phyloP scores from a whole-genome alignment of 2,113 vertebrate genomes.

The Dicentrarchus labrax region DNA sequence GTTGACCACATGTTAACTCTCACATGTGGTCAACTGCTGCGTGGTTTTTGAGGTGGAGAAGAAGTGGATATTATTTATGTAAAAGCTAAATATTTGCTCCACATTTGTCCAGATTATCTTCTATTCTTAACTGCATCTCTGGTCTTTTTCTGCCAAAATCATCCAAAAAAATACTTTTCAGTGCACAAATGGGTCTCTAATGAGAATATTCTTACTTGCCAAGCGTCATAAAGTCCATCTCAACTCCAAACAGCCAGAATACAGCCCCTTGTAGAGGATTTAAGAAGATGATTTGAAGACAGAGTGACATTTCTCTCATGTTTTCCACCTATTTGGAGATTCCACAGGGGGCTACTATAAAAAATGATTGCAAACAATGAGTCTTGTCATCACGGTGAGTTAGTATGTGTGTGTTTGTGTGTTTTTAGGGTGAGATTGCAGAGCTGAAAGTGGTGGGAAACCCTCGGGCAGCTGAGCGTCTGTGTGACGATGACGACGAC shows the following conservation, averaged over 20 bases:
- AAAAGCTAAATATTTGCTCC: not conserved
- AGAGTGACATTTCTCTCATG: not conserved
- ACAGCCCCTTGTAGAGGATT: not conserved
- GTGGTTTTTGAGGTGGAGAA: slow-evolving; percentile 7
- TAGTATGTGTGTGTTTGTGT: slow-evolving; percentile 21
- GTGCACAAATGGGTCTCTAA: not conserved
- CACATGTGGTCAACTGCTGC: slow-evolving; percentile 35
- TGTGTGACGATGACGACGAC: slow-evolving; percentile 92
- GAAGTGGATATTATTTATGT: not conserved
- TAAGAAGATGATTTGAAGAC: not conserved
- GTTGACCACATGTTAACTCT: not conserved
- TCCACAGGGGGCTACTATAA: slow-evolving; percentile 4
- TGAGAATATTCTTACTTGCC: not conserved
- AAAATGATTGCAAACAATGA: not conserved
- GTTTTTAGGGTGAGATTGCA: slow-evolving; percentile 87
- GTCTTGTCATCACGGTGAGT: not conserved
- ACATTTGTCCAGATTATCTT: not conserved
- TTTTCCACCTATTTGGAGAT: slow-evolving; percentile 7
- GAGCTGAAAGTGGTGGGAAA: slow-evolving; percentile 87
- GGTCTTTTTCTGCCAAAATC: not conserved
- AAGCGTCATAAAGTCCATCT: not conserved
- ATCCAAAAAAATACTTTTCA: not conserved
- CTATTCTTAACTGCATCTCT: not conserved
- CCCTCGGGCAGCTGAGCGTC: slow-evolving; percentile 83
- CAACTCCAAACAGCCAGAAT: not conserved